Evolutionary conservation across 2,888 invertebrate species (phyloP).

Genomic region (Cheilosia vernalis): DNA sequence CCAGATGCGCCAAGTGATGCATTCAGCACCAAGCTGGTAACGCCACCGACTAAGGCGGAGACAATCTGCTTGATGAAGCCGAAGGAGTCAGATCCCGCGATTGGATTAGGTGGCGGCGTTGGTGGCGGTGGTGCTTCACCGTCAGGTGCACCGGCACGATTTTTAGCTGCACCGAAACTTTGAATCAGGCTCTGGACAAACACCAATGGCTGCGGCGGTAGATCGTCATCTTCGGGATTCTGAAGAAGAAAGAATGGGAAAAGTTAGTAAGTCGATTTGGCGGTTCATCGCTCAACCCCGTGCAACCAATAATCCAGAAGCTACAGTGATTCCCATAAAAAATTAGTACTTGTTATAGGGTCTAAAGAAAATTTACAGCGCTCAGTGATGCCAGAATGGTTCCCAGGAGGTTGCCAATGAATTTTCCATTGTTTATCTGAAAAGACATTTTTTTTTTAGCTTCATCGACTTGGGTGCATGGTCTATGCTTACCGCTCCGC

Average conservation of each 20-base stretch:
- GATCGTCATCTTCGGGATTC: slow-evolving; percentile 83
- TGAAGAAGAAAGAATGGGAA: slow-evolving; percentile 57
- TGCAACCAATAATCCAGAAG: slow-evolving; percentile 47
- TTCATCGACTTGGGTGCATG: background rate
- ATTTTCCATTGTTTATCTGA: slow-evolving; percentile 82
- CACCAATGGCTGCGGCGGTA: slow-evolving; percentile 80
- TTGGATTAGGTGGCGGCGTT: slow-evolving; percentile 9
- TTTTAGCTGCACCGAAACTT: slow-evolving; percentile 80
- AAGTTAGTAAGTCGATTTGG: background rate
- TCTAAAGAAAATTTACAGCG: slow-evolving; percentile 79
- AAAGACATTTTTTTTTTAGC: slow-evolving; percentile 54
- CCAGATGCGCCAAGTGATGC: slow-evolving; percentile 81
- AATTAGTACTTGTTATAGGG: slow-evolving; percentile 52
- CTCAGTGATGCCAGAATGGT: slow-evolving; percentile 82
- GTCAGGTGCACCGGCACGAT: slow-evolving; percentile 77
- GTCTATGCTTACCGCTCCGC: slow-evolving; percentile 81
- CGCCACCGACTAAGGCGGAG: slow-evolving; percentile 81
- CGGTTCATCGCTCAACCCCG: background rate
- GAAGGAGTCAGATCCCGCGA: slow-evolving; percentile 79
- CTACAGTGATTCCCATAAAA: slow-evolving; percentile 27
- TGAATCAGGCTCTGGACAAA: slow-evolving; percentile 80
- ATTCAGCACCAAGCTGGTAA: slow-evolving; percentile 80
- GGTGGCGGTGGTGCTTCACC: slow-evolving; percentile 6
- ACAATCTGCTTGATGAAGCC: slow-evolving; percentile 81
- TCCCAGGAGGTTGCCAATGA: slow-evolving; percentile 82